These are phyloP conservation scores for Brachionus plicatilis DNA, from an alignment of 1,140 invertebrate species.

Conservation along the genomic window DNA sequence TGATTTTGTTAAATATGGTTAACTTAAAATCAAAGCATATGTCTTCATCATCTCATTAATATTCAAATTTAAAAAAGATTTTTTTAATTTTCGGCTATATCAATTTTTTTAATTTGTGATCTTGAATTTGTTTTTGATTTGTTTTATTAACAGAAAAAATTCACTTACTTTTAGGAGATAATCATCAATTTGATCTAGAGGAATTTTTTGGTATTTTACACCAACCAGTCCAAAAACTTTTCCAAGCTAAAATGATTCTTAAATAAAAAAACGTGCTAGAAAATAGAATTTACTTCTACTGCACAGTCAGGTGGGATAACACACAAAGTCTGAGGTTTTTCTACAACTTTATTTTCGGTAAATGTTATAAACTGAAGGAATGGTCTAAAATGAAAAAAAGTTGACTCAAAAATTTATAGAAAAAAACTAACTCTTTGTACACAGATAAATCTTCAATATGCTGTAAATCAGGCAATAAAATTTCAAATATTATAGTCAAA, in stretches of 20 bases:
- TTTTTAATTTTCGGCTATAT: too few species aligned
- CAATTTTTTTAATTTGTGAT: too few species aligned
- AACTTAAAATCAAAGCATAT: too few species aligned
- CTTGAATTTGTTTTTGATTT: too few species aligned
- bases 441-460: conserved; percentile 57
- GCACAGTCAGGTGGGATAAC: conserved; percentile 53
- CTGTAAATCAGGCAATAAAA: conserved; percentile 56
- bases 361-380: conserved; percentile 56
- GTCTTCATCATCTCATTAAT: too few species aligned
- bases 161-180: conserved; percentile 43
- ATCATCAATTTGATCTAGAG: conserved; percentile 42
- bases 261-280: background rate
- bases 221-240: conserved; percentile 44
- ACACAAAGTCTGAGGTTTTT: conserved; percentile 45
- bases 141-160: conserved; percentile 13
- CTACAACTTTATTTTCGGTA: conserved; percentile 49
- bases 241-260: conserved; percentile 44
- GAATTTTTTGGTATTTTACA: conserved; percentile 44
- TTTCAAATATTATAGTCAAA: conserved; percentile 57
- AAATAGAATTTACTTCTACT: conserved; percentile 46
- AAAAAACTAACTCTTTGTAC: conserved; percentile 45
- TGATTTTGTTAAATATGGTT: too few species aligned
- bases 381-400: conserved; percentile 44
- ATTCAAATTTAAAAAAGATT: too few species aligned
- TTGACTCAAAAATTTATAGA: background rate